Evolutionary conservation across 2,888 invertebrate genomes (phyloP), one percentile per base, ranked within the genome.

Genomic region (Apotomis turbidana): DNA sequence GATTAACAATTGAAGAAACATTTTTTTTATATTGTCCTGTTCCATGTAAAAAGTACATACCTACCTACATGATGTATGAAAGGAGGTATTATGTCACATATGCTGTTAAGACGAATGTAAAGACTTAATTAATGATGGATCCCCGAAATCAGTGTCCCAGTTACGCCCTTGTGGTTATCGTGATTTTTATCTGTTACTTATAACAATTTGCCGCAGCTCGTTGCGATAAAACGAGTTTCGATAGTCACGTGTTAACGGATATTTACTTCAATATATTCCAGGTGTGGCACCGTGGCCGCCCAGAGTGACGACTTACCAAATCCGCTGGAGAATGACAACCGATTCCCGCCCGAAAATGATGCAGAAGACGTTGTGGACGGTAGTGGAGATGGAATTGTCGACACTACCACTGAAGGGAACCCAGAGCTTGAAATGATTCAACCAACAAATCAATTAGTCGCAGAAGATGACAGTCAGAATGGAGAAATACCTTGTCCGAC

Each of bases 261-360:
- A 67, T 71, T 61, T 57, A 15, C 71, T 61, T 68, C 46, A 60
- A 54, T n/a, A 49, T 5, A 78, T 82, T 86, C 81, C 85, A 87
- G 87, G 71, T 75, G 76, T 77, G 82, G 83, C 70, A 78, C 76
- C 69, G 85, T 80, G 68, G 74, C 80, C 64, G 85, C 85, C 46
- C 91, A 91, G 76, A 88, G 81, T 69, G 89, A 90, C 66, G 91
- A 88, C 68, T 80, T 88, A 71, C 85, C 83, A 68, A 87, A 90
- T 75, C 90, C 91, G 3, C 82, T 84, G 49, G 92, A 92, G 79
- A 87, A 85, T 76, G 90, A 91, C 74, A 91, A 91, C 74, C 88
- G 89, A 71, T 90, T 90, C 75, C 90, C 91, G 59, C 89, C 90
- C n/a, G 91, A 90, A 41, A 80, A 83, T 54, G 84, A 84, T 69